Base-by-base conservation (phyloP, 2,113 vertebrate genomes). In the Chauna torquata region DNA sequence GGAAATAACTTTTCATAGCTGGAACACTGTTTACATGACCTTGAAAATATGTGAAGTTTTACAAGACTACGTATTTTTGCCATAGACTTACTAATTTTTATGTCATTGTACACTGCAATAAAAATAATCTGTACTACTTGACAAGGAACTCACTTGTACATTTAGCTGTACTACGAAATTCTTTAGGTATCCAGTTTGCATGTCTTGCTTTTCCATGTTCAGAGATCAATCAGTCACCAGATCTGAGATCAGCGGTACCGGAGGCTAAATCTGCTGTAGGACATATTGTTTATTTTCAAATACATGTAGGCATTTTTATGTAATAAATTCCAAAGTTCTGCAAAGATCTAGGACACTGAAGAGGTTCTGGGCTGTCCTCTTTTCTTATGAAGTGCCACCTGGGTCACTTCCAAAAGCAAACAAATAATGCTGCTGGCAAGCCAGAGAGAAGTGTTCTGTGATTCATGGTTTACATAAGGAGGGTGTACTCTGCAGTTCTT, bases 371-470 rank as follows among this genome's bases (percentile, higher is more conserved):
- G 32, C 77, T 71, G 28, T 55, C 50, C 49, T 30, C 45, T 11
- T 75, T 50, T 81, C 32, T 74, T 86, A 11, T 16, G n/a, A 95
- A 71, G 81, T n/a, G 42, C 6, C 22, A 83, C 25, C 8, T 40
- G 32, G 22, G 10, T 75, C 42, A 81, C 13, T 50, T 86, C 3
- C 1, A 15, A 44, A 49, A 55, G 49, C 25, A 65, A 59, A 38
- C 3, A 49, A 86, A 92, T 82, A 68, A 16, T 4, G 55, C 8
- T 19, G 4, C 45, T 78, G 16, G 16, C 40, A 88, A 77, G 32
- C 4, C 54, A 69, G 23, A 7, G 19, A 79, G 22, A 74, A 70
- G 28, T 49, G 12, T 40, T 74, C 82, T 52, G 14, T 0, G 0
- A 72, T 19, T 80, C n/a, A 28, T 3, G 58, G 11, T 78, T 91